Base-by-base conservation (phyloP, 2,797 vertebrate genomes). In the Etheostoma nigrum region DNA sequence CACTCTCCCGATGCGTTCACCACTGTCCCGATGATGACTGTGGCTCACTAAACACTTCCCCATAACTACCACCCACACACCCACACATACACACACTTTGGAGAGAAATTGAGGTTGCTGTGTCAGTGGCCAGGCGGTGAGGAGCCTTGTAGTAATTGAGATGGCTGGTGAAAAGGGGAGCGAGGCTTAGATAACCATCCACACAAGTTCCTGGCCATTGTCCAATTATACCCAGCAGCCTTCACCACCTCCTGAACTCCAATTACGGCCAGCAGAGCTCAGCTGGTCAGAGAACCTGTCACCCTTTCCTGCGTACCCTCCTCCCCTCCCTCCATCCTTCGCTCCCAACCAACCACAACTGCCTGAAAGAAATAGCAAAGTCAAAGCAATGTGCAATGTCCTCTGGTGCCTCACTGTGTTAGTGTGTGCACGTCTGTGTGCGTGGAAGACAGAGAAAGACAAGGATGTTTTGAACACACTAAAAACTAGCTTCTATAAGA, bases 151-250 rank as follows among this genome's bases (percentile, higher is more conserved):
- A 90, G 81, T 94, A 92, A 94, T 93, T 93, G 91, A 91, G 86
- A 89, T 82, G 81, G 86, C 84, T 36, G 57, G 55, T 81, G 85
- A 80, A 90, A 89, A 80, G 78, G 76, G 76, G 78, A 84, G 79
- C 8, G 49, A 88, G 81, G 73, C 83, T 85, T 63, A 87, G 79
- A 90, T 86, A 89, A 88, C 80, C 82, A 72, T 84, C 84, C 88
- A 79, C 87, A 88, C 81, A 85, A 86, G 81, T 90, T 90, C 82
- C 79, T 91, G 91, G 87, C 83, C 79, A 82, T 79, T 69, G 63
- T 91, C 93, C 93, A 94, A 94, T 95, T 95, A 94, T 84, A 89
- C 66, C 85, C 90, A 81, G 76, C 84, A 86, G 88, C 82, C 83
- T 83, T 82, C 60, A 76, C 82, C 79, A 79, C 73, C 86, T 89